A percentile compares a stretch with the other conserved stretches of the same genome.
These are phyloP conservation scores for Serilophus lunatus DNA, from an alignment of 2,113 vertebrate genomes.

Conservation along the genomic window DNA sequence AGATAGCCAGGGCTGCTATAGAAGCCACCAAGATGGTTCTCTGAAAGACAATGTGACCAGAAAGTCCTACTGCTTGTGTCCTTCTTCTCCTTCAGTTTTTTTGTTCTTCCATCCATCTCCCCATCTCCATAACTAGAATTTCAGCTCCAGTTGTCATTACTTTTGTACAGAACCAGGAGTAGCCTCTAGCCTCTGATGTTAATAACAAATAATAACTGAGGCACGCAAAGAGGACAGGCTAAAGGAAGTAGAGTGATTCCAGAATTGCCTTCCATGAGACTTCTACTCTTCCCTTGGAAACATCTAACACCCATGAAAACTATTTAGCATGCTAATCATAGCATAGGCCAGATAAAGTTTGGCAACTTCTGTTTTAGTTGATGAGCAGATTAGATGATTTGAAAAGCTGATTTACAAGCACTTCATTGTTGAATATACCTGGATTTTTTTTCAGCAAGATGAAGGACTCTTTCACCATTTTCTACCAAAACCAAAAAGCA, in stretches of 20 bases:
- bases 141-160: background rate
- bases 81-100: background rate
- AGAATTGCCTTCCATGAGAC: background rate
- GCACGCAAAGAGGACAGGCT: rapidly evolving
- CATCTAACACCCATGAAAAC: background rate
- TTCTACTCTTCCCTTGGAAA: background rate
- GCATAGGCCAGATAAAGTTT: background rate
- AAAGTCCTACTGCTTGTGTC: background rate
- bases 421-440: background rate
- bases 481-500: background rate
- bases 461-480: background rate
- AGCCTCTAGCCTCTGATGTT: background rate
- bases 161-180: background rate
- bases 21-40: background rate
- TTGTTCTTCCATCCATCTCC: background rate
- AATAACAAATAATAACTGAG: background rate
- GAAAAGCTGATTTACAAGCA: background rate
- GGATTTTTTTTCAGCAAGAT: background rate
- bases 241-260: background rate
- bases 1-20: background rate
- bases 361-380: background rate
- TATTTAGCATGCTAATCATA: background rate
- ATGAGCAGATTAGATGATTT: background rate
- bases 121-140: background rate
- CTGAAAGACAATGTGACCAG: background rate